Conservation (phyloP, 2,888 invertebrate species). For the Stomorhina lunata region DNA sequence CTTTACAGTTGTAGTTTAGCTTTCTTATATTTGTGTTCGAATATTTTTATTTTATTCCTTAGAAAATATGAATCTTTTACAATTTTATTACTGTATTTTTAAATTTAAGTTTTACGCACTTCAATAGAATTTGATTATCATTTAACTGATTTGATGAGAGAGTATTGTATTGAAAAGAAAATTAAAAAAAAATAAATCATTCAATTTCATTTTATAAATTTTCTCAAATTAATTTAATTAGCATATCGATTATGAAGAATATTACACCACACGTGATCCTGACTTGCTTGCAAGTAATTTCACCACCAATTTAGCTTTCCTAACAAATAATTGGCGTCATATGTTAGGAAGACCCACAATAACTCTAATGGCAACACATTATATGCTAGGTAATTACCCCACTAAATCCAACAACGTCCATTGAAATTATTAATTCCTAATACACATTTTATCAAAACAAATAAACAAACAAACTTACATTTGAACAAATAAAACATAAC, state of each 20-base stretch:
- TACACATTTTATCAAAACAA: not conserved
- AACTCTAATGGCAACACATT: conserved; percentile 92
- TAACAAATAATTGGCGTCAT: conserved; percentile 97
- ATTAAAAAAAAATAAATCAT: not conserved
- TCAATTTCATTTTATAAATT: conserved; percentile 47
- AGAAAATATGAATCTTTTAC: not conserved
- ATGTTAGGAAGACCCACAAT: conserved; percentile 98
- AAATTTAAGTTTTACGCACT: conserved; percentile 12
- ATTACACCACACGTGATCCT: conserved; percentile 98
- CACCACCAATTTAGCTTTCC: conserved; percentile 95
- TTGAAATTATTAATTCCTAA: not conserved
- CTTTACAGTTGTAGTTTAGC: conserved; percentile 41
- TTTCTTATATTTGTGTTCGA: conserved; percentile 14
- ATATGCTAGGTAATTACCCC: conserved; percentile 88
- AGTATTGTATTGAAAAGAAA: conserved; percentile 4
- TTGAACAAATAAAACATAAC: not conserved
- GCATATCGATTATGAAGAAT: conserved; percentile 95
- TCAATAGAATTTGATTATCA: not conserved
- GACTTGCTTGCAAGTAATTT: conserved; percentile 96
- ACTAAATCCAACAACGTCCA: not conserved
- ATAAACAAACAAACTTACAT: not conserved
- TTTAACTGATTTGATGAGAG: not conserved
- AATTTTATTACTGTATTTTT: not conserved
- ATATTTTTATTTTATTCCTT: not conserved
- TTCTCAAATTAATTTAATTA: conserved; percentile 74